A percentile compares a stretch with the other conserved stretches of the same genome.
Conservation (phyloP, 2,888 invertebrate genomes). For the Cyclophora albipunctata region DNA sequence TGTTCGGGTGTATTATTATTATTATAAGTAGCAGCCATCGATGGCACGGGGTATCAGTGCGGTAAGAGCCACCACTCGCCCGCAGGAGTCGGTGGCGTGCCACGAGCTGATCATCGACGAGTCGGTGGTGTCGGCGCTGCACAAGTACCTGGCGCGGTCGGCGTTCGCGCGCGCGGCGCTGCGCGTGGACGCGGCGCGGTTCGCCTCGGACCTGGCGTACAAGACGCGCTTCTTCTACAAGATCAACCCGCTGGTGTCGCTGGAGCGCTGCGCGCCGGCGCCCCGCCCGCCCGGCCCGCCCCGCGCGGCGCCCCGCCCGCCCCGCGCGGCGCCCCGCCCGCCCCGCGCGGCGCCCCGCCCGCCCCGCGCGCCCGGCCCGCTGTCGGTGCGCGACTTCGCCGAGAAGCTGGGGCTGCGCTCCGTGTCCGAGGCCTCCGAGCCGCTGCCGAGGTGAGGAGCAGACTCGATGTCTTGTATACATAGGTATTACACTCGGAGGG, state of each 20-base stretch:
- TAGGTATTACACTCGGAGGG: no score
- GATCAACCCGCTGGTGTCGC: slow-evolving; percentile 42
- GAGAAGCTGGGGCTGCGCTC: slow-evolving; percentile 30
- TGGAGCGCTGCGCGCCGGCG: slow-evolving; percentile 27
- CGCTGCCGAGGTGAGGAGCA: not conserved
- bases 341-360: slow-evolving; percentile 28
- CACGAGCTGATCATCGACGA: slow-evolving; percentile 9
- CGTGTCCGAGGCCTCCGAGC: slow-evolving; percentile 9
- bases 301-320: slow-evolving; percentile 37
- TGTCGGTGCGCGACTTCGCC: slow-evolving; percentile 29
- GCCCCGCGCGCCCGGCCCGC: slow-evolving; percentile 16
- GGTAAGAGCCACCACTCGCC: no score
- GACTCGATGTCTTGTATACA: no score
- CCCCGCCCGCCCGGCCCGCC: slow-evolving; percentile 20
- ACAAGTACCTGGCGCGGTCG: slow-evolving; percentile 3
- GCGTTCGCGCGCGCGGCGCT: slow-evolving; percentile 4
- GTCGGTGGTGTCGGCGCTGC: slow-evolving; percentile 6
- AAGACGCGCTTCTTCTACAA: slow-evolving; percentile 26
- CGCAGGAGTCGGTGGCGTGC: not conserved
- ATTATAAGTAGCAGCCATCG: no score
- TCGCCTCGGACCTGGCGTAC: slow-evolving; percentile 1
- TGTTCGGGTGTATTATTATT: no score
- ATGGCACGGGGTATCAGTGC: no score
- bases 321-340: slow-evolving; percentile 25
- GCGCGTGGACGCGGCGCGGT: slow-evolving; percentile 1